Percentiles rank a stretch among this genome's conserved stretches.
These are phyloP conservation scores for Leptinotarsa lineolata DNA, from an alignment of 1,140 invertebrate species.

Conservation along the genomic window DNA sequence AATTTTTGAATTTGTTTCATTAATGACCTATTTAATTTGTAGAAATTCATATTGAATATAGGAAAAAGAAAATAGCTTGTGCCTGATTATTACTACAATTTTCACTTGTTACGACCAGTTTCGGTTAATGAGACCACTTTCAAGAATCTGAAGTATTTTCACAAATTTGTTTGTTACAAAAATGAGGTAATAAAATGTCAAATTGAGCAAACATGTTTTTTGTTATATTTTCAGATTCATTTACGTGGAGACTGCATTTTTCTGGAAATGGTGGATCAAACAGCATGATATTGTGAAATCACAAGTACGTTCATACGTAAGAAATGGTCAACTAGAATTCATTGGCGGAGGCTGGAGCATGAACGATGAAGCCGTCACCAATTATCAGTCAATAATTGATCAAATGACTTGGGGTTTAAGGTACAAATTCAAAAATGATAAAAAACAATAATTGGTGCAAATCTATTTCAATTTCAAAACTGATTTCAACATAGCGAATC, in stretches of 20 bases:
- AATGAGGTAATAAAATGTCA: too few relatives aligned
- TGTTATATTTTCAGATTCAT: slow-evolving; percentile 45
- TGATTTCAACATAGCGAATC: neutral
- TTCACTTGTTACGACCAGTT: too few relatives aligned
- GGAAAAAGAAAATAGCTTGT: too few relatives aligned
- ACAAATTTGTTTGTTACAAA: too few relatives aligned
- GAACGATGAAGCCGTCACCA: slow-evolving; percentile 81
- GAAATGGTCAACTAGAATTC: slow-evolving; percentile 74
- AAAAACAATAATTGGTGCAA: neutral
- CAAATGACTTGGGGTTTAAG: slow-evolving; percentile 72
- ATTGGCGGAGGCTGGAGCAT: slow-evolving; percentile 74
- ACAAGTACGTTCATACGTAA: slow-evolving; percentile 56
- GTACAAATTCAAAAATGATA: slow-evolving; percentile 54
- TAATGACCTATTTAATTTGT: too few relatives aligned
- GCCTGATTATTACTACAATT: too few relatives aligned
- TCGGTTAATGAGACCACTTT: too few relatives aligned
- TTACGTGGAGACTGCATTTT: slow-evolving; percentile 59
- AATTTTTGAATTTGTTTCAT: too few relatives aligned
- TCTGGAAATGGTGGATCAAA: slow-evolving; percentile 71
- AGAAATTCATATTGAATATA: too few relatives aligned
- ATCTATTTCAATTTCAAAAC: neutral
- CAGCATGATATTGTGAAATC: slow-evolving; percentile 62
- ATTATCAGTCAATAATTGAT: slow-evolving; percentile 85
- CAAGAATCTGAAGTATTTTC: too few relatives aligned
- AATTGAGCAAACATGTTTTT: too few relatives aligned